These are phyloP conservation scores for Globia sparganii DNA, from an alignment of 2,888 invertebrate species.

Conservation along the genomic window DNA sequence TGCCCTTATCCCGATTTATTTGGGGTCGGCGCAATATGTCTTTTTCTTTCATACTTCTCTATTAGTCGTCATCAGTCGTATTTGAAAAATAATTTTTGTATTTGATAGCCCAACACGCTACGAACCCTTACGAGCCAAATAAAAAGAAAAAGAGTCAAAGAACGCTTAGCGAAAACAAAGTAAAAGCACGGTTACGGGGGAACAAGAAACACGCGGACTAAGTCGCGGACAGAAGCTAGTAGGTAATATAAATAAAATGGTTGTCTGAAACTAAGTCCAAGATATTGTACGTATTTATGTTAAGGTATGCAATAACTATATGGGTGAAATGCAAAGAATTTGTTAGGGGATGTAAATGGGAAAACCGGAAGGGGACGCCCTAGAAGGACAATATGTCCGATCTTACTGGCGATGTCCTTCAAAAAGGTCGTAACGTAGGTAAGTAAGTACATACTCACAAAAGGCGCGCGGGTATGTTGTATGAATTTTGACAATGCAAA, in stretches of 20 bases:
- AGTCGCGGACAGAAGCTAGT: no score
- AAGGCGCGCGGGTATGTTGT: not conserved
- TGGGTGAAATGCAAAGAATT: slow-evolving; percentile 17
- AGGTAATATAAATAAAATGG: not conserved
- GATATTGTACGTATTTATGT: not conserved
- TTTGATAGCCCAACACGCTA: not conserved
- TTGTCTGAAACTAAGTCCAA: not conserved
- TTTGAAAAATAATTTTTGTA: not conserved
- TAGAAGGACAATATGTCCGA: not conserved
- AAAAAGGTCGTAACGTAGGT: slow-evolving; percentile 26
- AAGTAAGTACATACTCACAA: not conserved
- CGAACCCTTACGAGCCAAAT: no score
- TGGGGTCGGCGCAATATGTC: no score
- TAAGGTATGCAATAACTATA: no score
- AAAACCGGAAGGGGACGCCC: slow-evolving; percentile 3
- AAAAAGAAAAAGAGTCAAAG: not conserved
- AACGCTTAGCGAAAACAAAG: not conserved
- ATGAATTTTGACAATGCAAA: slow-evolving; percentile 2
- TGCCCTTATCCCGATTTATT: no score
- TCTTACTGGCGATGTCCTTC: slow-evolving; percentile 28
- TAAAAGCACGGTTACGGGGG: not conserved
- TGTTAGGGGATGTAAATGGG: not conserved
- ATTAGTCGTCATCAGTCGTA: no score
- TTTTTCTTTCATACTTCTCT: no score
- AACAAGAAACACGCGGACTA: no score